Evolutionary conservation across 1,140 invertebrate species (phyloP).

Genomic region (Bursaphelenchus mucronatus): DNA sequence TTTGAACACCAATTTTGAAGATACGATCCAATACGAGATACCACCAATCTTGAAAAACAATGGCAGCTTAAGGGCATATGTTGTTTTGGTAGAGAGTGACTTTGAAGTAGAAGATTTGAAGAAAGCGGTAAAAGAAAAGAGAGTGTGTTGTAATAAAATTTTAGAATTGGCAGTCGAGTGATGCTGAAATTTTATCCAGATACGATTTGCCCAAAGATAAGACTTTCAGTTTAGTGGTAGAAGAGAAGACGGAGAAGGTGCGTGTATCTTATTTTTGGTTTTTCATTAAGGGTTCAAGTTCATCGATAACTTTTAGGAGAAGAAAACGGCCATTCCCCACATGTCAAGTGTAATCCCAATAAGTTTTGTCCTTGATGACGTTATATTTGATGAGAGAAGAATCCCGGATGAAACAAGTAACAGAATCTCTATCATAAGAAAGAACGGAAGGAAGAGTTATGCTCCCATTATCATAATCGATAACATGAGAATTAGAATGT

Average conservation of each 20-base stretch:
- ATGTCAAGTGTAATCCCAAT: constrained; percentile 24
- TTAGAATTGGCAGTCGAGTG: constrained; percentile 24
- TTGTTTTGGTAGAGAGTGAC: constrained; percentile 15
- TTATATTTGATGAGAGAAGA: constrained; percentile 10
- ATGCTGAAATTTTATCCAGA: constrained; percentile 23
- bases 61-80: constrained; percentile 19
- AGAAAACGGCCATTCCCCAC: too few relatives aligned
- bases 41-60: constrained; percentile 5
- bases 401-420: constrained; percentile 33
- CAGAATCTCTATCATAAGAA: constrained; percentile 2
- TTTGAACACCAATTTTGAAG: constrained; percentile 20
- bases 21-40: constrained; percentile 21
- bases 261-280: too few relatives aligned
- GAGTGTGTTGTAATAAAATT: too few relatives aligned
- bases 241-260: too few relatives aligned
- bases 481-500: constrained; percentile 43
- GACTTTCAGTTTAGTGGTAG: constrained; percentile 43
- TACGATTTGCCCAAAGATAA: constrained; percentile 39
- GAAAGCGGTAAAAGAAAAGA: constrained; percentile 6
- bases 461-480: constrained; percentile 42
- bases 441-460: constrained; percentile 27
- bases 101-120: constrained; percentile 19
- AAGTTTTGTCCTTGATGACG: constrained; percentile 24
- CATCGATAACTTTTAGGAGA: too few relatives aligned
- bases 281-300: too few relatives aligned